Conservation (phyloP, 1,140 invertebrate species). For the Drosophila ficusphila region DNA sequence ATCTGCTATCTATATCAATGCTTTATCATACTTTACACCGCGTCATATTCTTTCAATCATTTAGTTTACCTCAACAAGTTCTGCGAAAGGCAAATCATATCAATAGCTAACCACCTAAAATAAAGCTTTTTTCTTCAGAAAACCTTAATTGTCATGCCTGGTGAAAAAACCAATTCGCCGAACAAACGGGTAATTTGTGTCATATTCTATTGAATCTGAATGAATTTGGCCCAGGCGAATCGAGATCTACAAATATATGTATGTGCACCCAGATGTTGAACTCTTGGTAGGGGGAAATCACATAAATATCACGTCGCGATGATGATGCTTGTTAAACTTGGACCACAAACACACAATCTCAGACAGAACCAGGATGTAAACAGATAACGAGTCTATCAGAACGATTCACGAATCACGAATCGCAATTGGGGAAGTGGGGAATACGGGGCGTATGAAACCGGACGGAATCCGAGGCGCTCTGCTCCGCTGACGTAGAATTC, state of each 20-base stretch:
- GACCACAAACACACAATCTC: slow-evolving; percentile 17
- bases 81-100: slow-evolving; percentile 41
- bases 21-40: background rate
- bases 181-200: slow-evolving; percentile 15
- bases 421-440: background rate
- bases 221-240: slow-evolving; percentile 8
- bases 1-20: background rate
- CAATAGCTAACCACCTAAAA: slow-evolving; percentile 35
- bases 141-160: slow-evolving; percentile 39
- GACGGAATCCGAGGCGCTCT: slow-evolving; percentile 6
- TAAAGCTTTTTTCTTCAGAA: slow-evolving; percentile 37
- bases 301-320: slow-evolving; percentile 3
- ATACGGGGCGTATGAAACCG: background rate
- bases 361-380: slow-evolving; percentile 32
- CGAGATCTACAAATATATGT: background rate
- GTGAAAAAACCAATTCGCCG: slow-evolving; percentile 9
- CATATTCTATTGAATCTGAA: slow-evolving; percentile 16
- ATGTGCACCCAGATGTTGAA: background rate
- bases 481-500: slow-evolving; percentile 43
- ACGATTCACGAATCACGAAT: background rate
- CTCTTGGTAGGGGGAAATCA: slow-evolving; percentile 2
- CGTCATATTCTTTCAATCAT: slow-evolving; percentile 9
- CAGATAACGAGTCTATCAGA: slow-evolving; percentile 26
- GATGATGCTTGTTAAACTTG: slow-evolving; percentile 23
- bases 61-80: slow-evolving; percentile 39